These are phyloP conservation scores for Myotis findleyi DNA, from an alignment of 2,797 vertebrate species.

Conservation along the genomic window DNA sequence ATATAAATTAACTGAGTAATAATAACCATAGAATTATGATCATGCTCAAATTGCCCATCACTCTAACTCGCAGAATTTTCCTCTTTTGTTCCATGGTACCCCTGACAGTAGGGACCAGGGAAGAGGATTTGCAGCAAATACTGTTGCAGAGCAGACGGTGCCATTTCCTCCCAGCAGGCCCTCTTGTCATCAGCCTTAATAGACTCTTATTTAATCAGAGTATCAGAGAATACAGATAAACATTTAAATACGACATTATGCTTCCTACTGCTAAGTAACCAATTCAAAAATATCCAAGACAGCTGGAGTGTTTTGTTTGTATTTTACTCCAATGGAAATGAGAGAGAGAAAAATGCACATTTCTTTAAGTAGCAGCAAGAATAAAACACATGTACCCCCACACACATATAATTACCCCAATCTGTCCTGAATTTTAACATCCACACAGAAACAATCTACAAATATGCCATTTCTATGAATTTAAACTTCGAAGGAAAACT, in stretches of 20 bases:
- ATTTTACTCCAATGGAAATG: neutral
- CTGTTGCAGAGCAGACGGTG: neutral
- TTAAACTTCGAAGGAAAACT: constrained; percentile 37
- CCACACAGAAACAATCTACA: neutral
- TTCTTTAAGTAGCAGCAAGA: constrained; percentile 26
- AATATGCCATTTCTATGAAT: constrained; percentile 7
- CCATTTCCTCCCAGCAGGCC: constrained; percentile 57
- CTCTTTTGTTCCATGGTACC: neutral
- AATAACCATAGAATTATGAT: neutral
- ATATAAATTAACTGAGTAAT: neutral
- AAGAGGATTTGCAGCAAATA: neutral
- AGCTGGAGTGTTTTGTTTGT: neutral
- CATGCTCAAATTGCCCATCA: constrained; percentile 11
- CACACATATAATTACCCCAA: neutral
- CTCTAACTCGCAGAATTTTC: constrained; percentile 34
- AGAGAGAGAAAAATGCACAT: neutral
- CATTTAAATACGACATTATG: constrained; percentile 68
- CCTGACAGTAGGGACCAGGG: neutral
- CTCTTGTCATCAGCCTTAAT: neutral
- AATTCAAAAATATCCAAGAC: constrained; percentile 53
- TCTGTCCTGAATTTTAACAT: constrained; percentile 31
- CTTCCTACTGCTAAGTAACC: constrained; percentile 69
- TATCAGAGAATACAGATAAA: constrained; percentile 62
- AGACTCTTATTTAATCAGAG: constrained; percentile 61
- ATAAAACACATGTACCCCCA: neutral